These are phyloP conservation scores for Sthenelais limicola DNA, from an alignment of 2,888 invertebrate species.

Conservation along the genomic window DNA sequence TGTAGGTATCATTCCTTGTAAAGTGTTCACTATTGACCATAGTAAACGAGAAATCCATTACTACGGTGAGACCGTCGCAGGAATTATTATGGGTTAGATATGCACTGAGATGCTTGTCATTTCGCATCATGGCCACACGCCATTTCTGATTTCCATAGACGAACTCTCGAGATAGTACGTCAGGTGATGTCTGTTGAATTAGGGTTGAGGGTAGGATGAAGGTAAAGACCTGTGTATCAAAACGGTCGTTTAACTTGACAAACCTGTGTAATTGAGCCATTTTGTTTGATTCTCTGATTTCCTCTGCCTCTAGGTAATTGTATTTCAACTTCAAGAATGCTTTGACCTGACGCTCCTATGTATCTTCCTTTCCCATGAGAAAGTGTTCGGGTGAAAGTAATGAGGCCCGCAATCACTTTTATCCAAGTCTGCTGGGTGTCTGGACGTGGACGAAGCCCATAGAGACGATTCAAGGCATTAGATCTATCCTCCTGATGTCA, in stretches of 20 bases:
- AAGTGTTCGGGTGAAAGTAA: too few relatives aligned
- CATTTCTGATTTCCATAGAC: slow-evolving; percentile 86
- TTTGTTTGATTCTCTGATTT: too few relatives aligned
- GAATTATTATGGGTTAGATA: slow-evolving; percentile 85
- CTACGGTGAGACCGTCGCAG: slow-evolving; percentile 83
- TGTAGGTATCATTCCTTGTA: slow-evolving; percentile 85
- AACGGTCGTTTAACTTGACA: slow-evolving; percentile 86
- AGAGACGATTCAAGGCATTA: too few relatives aligned
- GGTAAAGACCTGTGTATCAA: slow-evolving; percentile 87
- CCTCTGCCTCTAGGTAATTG: too few relatives aligned
- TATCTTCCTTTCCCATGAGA: too few relatives aligned
- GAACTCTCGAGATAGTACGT: slow-evolving; percentile 87
- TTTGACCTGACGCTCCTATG: too few relatives aligned
- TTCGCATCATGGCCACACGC: slow-evolving; percentile 85
- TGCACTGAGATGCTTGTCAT: slow-evolving; percentile 84
- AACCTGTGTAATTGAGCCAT: slow-evolving; percentile 63
- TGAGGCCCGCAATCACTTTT: too few relatives aligned
- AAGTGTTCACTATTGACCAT: slow-evolving; percentile 86
- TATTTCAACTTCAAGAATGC: too few relatives aligned
- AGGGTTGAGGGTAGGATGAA: slow-evolving; percentile 86
- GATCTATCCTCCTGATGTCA: too few relatives aligned
- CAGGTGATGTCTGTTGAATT: slow-evolving; percentile 83
- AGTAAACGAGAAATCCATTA: slow-evolving; percentile 86
- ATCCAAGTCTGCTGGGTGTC: too few relatives aligned
- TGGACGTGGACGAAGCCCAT: too few relatives aligned